Evolutionary conservation across 1,140 invertebrate species (phyloP).

Genomic region (Penaeus vannamei): DNA sequence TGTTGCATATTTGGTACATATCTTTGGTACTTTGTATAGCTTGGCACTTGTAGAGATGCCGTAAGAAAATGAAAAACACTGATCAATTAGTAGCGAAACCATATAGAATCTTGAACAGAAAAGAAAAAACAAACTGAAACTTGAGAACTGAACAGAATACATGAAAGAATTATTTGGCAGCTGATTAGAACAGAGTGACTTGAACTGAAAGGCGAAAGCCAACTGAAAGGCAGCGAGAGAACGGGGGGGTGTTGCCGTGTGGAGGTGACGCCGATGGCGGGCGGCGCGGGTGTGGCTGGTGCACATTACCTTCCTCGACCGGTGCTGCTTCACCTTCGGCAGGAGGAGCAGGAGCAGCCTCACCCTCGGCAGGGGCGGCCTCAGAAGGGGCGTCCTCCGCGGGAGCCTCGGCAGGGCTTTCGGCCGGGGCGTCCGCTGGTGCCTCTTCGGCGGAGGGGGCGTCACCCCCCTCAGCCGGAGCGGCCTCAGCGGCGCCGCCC

Average conservation of each 20-base stretch:
- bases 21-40: no score
- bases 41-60: no score
- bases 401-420: conserved; percentile 48
- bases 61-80: no score
- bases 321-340: conserved; percentile 54
- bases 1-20: no score
- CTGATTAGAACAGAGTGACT: no score
- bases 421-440: conserved; percentile 54
- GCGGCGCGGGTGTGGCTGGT: neutral
- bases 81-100: no score
- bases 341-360: conserved; percentile 41
- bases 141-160: no score
- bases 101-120: no score
- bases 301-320: conserved; percentile 56
- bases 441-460: conserved; percentile 43
- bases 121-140: no score
- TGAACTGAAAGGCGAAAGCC: no score
- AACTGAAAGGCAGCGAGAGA: no score
- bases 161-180: no score
- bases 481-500: conserved; percentile 51
- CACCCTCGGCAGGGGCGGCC: conserved; percentile 49
- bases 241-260: neutral
- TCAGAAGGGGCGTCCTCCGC: conserved; percentile 50
- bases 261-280: neutral
- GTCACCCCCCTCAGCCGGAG: conserved; percentile 51